Evolutionary conservation across 2,113 vertebrate species (phyloP), one percentile per base, ranked within the genome.

Genomic region (Megalops atlanticus): DNA sequence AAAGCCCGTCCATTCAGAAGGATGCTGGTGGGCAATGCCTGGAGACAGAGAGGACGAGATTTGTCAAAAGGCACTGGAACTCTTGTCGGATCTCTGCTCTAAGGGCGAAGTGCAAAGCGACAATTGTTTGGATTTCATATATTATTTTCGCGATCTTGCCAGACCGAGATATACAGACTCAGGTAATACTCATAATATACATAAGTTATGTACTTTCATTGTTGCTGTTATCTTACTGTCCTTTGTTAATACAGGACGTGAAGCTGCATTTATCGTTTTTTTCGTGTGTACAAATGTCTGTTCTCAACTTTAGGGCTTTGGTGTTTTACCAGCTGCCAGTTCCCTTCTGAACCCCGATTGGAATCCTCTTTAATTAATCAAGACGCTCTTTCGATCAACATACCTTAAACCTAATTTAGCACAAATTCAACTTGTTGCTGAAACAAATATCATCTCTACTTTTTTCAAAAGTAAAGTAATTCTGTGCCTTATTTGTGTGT

Each of bases 21-120:
- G 96, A 99, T 99, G 97, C 96, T 97, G 95, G 94, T 95, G 96
- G 96, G 97, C 96, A 95, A 99, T 99, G 97, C 96, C 97, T 95
- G 96, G 95, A 93, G 97, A 95, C 96, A 96, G 93, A 94, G 96
- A 96, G 96, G 96, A 97, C 94, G 96, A 96, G 96, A 95, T 98
- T 93, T 99, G 97, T 96, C 95, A 96, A 93, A 97, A 95, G 94
- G 97, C 97, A 89, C 96, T 99, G 90, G 95, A 95, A 93, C 95
- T 99, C 92, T 92, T 99, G 89, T 96, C 96, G 87, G 96, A 98
- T 92, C 96, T 99, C 87, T 99, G 97, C 87, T 96, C 96, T 91
- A 96, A 93, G 84, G 97, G 97, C 84, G 96, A 97, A 90, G 96
- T 99, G 91, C 96, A 98, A 86, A 95, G 96, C 93, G 96, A 98